These are phyloP conservation scores for Rugalucina vietnamica DNA, from an alignment of 2,888 invertebrate species.

Conservation along the genomic window DNA sequence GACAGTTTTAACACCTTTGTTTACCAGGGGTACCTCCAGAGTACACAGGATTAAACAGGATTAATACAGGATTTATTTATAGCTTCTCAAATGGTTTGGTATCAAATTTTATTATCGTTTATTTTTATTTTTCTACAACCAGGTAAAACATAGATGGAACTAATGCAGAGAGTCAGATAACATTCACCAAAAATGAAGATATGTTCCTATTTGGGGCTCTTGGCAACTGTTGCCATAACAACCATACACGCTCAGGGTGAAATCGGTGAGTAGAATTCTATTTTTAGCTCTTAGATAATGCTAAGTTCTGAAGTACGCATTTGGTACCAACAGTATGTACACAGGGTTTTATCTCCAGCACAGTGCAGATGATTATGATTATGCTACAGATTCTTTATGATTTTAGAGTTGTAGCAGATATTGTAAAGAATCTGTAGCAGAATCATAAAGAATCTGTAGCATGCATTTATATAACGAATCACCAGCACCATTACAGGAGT, in stretches of 20 bases:
- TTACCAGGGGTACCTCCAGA: not conserved
- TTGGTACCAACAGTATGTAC: slow-evolving; percentile 39
- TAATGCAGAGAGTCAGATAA: slow-evolving; percentile 46
- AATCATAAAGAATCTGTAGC: too few species aligned
- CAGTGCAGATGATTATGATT: too few species aligned
- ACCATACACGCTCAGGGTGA: slow-evolving; percentile 31
- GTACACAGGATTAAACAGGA: not conserved
- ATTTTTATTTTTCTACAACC: slow-evolving; percentile 44
- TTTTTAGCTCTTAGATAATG: slow-evolving; percentile 10
- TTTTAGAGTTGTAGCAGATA: too few species aligned
- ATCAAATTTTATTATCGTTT: slow-evolving; percentile 46
- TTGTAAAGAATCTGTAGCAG: too few species aligned
- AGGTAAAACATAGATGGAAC: slow-evolving; percentile 65
- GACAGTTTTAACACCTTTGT: too few species aligned
- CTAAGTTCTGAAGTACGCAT: slow-evolving; percentile 42
- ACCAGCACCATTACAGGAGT: too few species aligned
- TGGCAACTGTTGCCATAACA: slow-evolving; percentile 43
- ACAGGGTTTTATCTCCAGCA: too few species aligned
- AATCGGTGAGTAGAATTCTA: slow-evolving; percentile 41
- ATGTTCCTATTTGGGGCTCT: slow-evolving; percentile 38
- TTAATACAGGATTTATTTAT: not conserved
- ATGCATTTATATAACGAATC: too few species aligned
- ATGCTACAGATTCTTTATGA: too few species aligned
- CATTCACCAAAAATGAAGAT: slow-evolving; percentile 46
- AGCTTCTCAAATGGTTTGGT: slow-evolving; percentile 37